phyloP scores from a whole-genome alignment of 2,888 invertebrate genomes.

The Meta bourneti region DNA sequence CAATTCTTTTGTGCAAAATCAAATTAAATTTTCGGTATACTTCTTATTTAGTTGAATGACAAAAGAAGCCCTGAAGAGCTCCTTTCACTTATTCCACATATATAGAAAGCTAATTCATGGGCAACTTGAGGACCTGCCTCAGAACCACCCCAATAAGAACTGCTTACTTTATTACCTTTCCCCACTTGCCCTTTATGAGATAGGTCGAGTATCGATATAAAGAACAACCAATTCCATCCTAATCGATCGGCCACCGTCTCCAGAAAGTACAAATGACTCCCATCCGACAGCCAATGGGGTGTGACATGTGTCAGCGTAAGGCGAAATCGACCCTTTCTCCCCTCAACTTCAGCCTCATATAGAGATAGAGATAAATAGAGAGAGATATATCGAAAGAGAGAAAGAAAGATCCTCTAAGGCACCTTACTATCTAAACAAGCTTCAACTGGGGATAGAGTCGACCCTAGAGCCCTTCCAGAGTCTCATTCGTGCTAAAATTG shows the following conservation, averaged over 20 bases:
- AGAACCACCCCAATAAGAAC: not conserved
- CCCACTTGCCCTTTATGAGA: not conserved
- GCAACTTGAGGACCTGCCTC: too few species aligned
- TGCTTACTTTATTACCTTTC: not conserved
- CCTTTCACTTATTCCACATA: too few species aligned
- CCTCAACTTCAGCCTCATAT: conserved; percentile 6
- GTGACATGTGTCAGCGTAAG: conserved; percentile 26
- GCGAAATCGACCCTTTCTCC: conserved; percentile 29
- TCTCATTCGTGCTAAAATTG: not conserved
- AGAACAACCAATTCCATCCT: conserved; percentile 12
- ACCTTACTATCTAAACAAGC: conserved; percentile 25
- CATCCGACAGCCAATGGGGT: conserved; percentile 45
- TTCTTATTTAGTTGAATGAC: too few species aligned
- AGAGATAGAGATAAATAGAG: not conserved
- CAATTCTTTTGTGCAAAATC: too few species aligned
- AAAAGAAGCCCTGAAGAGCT: too few species aligned
- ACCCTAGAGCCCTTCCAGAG: conserved; percentile 21
- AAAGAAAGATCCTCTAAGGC: not conserved
- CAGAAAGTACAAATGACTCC: conserved; percentile 45
- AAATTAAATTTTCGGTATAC: too few species aligned
- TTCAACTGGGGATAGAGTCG: not conserved
- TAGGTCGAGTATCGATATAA: not conserved
- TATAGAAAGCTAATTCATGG: too few species aligned
- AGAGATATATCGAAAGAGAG: not conserved
- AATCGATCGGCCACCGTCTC: conserved; percentile 28